Evolutionary conservation across 2,797 vertebrate species (phyloP).

Genomic region (Lerista edwardsae): DNA sequence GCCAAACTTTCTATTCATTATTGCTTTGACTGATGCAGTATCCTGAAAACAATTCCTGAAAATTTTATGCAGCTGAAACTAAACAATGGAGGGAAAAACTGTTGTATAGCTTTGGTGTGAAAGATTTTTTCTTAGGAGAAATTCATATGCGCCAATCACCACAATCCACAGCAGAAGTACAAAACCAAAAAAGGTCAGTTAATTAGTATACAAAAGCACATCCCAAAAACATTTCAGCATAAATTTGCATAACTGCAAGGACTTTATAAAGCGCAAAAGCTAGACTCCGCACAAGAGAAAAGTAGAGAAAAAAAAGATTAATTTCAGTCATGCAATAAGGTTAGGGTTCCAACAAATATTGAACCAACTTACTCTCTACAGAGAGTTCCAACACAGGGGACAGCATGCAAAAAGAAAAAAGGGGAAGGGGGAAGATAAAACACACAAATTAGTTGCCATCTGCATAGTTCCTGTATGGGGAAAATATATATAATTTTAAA

Average conservation of each 20-base stretch:
- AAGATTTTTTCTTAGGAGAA: not conserved
- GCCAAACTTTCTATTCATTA: not conserved
- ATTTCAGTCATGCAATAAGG: conserved; percentile 83
- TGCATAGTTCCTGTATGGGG: conserved; percentile 78
- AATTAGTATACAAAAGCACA: conserved; percentile 83
- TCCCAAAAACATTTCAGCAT: conserved; percentile 75
- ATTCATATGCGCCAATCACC: conserved; percentile 81
- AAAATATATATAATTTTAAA: conserved; percentile 73
- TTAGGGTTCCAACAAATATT: conserved; percentile 81
- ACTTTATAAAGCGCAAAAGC: conserved; percentile 78
- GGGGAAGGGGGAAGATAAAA: conserved; percentile 79
- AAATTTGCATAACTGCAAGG: conserved; percentile 71
- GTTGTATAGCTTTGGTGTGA: conserved; percentile 24
- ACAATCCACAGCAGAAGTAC: conserved; percentile 78
- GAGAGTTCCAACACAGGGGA: conserved; percentile 91
- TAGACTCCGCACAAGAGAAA: conserved; percentile 78
- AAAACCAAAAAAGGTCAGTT: conserved; percentile 78
- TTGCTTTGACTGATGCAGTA: not conserved
- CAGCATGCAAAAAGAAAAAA: conserved; percentile 87
- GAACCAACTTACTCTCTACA: conserved; percentile 99
- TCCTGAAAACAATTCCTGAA: conserved; percentile 20
- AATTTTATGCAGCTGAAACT: conserved; percentile 39
- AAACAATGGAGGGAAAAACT: conserved; percentile 39
- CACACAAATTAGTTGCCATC: conserved; percentile 89
- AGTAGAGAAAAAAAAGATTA: conserved; percentile 79